Evolutionary conservation across 2,888 invertebrate species (phyloP), one percentile per base, ranked within the genome.

Genomic region (Nineta flava): DNA sequence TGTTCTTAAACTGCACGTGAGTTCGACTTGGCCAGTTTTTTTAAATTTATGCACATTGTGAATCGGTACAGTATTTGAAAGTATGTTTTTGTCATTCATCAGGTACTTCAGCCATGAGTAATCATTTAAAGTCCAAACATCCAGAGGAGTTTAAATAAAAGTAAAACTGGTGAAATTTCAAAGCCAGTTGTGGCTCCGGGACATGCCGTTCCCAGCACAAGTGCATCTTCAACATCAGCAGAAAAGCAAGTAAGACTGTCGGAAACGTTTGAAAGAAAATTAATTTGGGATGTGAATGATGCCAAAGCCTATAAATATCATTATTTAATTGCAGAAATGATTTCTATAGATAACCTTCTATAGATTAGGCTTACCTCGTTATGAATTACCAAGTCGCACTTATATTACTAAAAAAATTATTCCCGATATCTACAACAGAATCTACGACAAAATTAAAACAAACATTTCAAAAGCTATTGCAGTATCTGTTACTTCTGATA

Each of bases 281-380:
- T 55, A 48, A 21, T 52, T 45, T 57, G 56, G 54, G 57, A 56
- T 47, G 51, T 57, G 15, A 58, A 58, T 51, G 59, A 60, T 47
- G 16, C 53, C 6, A 58, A 57, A 55, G 52, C 58, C 6, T 58
- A 53, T 53, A 55, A 56, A 52, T 57, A 57, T 51, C 55, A 62
- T 56, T 60, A 60, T 55, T 57, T 59, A 50, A 58, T 62, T 46
- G 59, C 55, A 16, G 63, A 61, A 60, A 62, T 60, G 59, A 61
- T 62, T 57, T 61, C 59, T 17, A 9, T 61, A 50, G 60, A 53
- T 54, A 60, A 49, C 59, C 61, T 32, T 60, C 19, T 10, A 59
- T 21, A 40, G 56, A 53, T 46, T 57, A 53, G 57, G 58, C 13
- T 32, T 58, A 53, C 56, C 57, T 21, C 53, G 50, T 17, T 59